phyloP scores from a whole-genome alignment of 1,140 invertebrate genomes.

The Ruditapes philippinarum region DNA sequence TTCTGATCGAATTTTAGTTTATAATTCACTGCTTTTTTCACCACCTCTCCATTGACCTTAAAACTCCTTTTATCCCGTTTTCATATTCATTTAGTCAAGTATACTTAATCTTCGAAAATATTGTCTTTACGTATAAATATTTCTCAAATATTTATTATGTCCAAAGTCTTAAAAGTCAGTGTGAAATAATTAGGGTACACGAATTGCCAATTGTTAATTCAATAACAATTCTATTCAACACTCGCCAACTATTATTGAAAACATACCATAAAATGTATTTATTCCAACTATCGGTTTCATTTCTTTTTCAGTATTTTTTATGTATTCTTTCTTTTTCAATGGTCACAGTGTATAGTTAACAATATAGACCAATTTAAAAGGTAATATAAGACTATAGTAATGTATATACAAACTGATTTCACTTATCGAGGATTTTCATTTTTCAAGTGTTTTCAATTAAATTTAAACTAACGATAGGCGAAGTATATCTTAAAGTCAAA shows the following conservation, averaged over 20 bases:
- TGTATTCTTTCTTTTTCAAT: neutral
- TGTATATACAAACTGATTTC: neutral
- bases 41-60: constrained; percentile 2
- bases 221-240: neutral
- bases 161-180: neutral
- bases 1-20: constrained; percentile 9
- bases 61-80: neutral
- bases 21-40: constrained; percentile 3
- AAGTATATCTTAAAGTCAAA: neutral
- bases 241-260: neutral
- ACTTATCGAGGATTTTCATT: constrained; percentile 29
- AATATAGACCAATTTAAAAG: constrained; percentile 4
- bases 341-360: neutral
- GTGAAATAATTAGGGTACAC: constrained; percentile 21
- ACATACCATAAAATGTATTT: neutral
- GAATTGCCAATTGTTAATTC: neutral
- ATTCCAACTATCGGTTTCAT: neutral
- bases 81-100: neutral
- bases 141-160: constrained; percentile 20
- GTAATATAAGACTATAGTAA: constrained; percentile 3
- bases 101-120: neutral
- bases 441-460: constrained; percentile 33
- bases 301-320: neutral
- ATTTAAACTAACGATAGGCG: neutral
- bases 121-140: neutral